Base-by-base conservation (phyloP, 2,888 invertebrate genomes). In the Ichneumoninae sp. region DNA sequence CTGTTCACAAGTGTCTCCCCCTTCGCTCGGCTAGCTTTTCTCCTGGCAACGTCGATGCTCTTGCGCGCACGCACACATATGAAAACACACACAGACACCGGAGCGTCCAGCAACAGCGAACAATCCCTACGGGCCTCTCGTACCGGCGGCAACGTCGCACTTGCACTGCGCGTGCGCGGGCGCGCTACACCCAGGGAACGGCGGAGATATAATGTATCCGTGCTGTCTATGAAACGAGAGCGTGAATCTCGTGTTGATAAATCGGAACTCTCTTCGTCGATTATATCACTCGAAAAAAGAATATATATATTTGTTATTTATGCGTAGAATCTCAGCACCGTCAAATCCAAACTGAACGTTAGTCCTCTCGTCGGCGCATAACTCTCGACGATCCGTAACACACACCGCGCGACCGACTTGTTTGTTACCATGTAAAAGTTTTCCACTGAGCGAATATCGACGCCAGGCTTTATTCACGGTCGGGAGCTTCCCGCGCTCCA, bases 71-170 rank as follows among this genome's bases (percentile, higher is more conserved):
- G 5, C 16, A 47, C 44, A 47, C 16, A 47, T 16, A 47, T 16
- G 16, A 13, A 47, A 10, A 40, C 44, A 44, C 44, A 47, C 44
- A 26, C 57, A 13, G 19, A 19, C 57, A 10, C 62, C 57, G 40
- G 54, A 68, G 81, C 81, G 72, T 78, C 62, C 68, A 86, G 83
- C 44, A 50, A 82, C 80, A 84, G 78, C 76, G 84, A 62, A 72
- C 62, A 70, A 65, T 52, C 65, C 66, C 66, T 62, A 33, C 52
- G 30, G 69, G 77, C 68, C 40, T 40, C 71, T 62, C 78, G 60
- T 66, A 80, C 65, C 62, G 10, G 65, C 76, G 88, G 89, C 88
- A 89, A 89, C 88, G 86, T 80, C 76, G 89, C 86, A 79, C 85
- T 82, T 82, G 81, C 85, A 85, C 84, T 82, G 83, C 82, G 82